A percentile compares a stretch with the other conserved stretches of the same genome.
phyloP scores from a whole-genome alignment of 2,888 invertebrate species.

The Marasmarcha lunaedactyla region DNA sequence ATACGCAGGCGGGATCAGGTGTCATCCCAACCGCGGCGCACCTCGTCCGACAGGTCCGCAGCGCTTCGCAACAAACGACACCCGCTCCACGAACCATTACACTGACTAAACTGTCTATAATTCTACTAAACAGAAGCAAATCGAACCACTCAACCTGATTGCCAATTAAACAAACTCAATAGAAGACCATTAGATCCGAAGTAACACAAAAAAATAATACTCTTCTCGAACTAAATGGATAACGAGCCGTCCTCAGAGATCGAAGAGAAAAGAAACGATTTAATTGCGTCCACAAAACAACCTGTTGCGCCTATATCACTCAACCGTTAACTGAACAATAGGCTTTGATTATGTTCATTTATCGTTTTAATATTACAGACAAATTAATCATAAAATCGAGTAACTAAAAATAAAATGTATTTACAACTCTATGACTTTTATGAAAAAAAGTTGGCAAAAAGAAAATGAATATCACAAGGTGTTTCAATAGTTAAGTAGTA shows the following conservation, averaged over 20 bases:
- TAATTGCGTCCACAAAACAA: conserved; percentile 49
- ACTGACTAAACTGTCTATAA: conserved; percentile 23
- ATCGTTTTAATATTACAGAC: no score
- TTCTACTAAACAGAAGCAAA: conserved; percentile 13
- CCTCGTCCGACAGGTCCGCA: conserved; percentile 45
- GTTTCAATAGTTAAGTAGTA: no score
- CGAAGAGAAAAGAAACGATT: conserved; percentile 43
- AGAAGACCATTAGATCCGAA: conserved; percentile 29
- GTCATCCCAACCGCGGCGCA: conserved; percentile 59
- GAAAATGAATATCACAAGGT: no score
- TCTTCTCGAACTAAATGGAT: conserved; percentile 33
- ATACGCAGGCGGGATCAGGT: conserved; percentile 55
- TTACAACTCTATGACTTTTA: no score
- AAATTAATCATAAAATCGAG: no score
- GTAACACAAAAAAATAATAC: conserved; percentile 31
- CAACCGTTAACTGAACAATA: conserved; percentile 21
- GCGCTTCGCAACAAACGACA: conserved; percentile 24
- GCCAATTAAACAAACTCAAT: conserved; percentile 3
- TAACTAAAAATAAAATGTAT: no score
- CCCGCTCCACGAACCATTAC: no score
- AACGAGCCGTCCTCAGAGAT: conserved; percentile 32
- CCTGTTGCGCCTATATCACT: conserved; percentile 40
- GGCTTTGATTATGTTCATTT: neutral
- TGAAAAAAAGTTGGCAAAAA: no score
- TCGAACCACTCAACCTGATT: conserved; percentile 17